Conservation (phyloP, 2,113 vertebrate genomes). For the Perccottus glenii region DNA sequence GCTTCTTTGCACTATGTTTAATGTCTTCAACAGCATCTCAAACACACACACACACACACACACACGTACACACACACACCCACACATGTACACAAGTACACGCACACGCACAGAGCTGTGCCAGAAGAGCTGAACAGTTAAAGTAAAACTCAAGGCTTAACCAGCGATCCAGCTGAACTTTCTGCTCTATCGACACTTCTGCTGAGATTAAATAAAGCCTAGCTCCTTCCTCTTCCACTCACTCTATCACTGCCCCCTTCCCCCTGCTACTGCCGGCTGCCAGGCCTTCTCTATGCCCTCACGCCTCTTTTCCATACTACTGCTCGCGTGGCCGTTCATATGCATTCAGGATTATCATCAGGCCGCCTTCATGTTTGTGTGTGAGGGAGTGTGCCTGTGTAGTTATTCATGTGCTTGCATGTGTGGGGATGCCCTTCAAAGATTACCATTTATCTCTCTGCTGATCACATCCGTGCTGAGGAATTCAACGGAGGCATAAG, state of each 20-base stretch:
- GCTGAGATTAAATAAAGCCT: constrained; percentile 76
- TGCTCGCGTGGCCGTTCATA: constrained; percentile 58
- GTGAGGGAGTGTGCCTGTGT: constrained; percentile 30
- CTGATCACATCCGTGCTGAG: constrained; percentile 65
- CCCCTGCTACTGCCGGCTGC: constrained; percentile 11
- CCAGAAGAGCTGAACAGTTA: constrained; percentile 66
- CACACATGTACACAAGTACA: constrained; percentile 25
- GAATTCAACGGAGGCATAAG: constrained; percentile 60
- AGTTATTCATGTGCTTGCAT: constrained; percentile 46
- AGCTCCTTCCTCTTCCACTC: constrained; percentile 55
- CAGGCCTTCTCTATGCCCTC: constrained; percentile 14
- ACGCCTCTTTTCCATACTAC: constrained; percentile 47
- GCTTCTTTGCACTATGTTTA: constrained; percentile 65
- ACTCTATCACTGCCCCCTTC: constrained; percentile 39
- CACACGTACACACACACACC: too few relatives aligned
- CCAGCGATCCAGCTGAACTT: constrained; percentile 77
- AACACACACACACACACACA: constrained; percentile 23
- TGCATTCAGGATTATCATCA: constrained; percentile 63
- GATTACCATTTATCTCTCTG: constrained; percentile 62
- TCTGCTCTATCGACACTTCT: constrained; percentile 77
- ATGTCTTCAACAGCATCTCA: constrained; percentile 54
- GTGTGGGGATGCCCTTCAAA: constrained; percentile 47
- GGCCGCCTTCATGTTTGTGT: constrained; percentile 58
- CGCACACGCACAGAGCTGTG: constrained; percentile 25
- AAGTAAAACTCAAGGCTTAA: constrained; percentile 73